Evolutionary conservation across 2,113 vertebrate species (phyloP).

Genomic region (Anser cygnoides): DNA sequence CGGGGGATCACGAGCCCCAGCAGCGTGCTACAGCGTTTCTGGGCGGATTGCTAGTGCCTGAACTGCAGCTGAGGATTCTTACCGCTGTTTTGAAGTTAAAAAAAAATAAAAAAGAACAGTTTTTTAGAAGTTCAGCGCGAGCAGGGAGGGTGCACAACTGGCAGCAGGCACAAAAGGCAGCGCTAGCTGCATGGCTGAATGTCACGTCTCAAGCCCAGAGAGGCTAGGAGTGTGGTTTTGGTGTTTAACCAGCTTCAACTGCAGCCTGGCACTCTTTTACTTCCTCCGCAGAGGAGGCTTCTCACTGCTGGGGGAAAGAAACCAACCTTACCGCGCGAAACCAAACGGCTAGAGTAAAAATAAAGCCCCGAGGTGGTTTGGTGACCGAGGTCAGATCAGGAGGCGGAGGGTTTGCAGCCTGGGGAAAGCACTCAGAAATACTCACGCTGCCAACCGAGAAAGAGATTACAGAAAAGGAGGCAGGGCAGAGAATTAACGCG

Average conservation of each 20-base stretch:
- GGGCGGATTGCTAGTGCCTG: neutral
- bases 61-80: neutral
- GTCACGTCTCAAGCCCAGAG: constrained; percentile 80
- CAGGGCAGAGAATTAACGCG: neutral
- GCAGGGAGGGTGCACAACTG: constrained; percentile 26
- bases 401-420: constrained; percentile 36
- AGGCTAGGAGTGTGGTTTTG: constrained; percentile 80
- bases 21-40: neutral
- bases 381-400: constrained; percentile 74
- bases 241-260: constrained; percentile 80
- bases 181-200: constrained; percentile 68
- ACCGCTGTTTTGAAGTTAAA: neutral
- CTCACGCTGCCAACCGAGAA: constrained; percentile 59
- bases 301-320: constrained; percentile 69
- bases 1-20: neutral
- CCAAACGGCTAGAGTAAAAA: constrained; percentile 72
- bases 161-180: constrained; percentile 25
- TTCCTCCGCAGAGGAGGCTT: constrained; percentile 74
- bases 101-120: neutral
- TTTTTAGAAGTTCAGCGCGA: neutral
- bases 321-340: constrained; percentile 71
- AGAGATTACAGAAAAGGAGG: constrained; percentile 36
- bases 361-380: constrained; percentile 78
- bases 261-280: constrained; percentile 81
- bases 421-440: constrained; percentile 51